A percentile compares a stretch with the other conserved stretches of the same genome.
Conservation (phyloP, 2,797 vertebrate species). For the Cyprinodon diabolis region DNA sequence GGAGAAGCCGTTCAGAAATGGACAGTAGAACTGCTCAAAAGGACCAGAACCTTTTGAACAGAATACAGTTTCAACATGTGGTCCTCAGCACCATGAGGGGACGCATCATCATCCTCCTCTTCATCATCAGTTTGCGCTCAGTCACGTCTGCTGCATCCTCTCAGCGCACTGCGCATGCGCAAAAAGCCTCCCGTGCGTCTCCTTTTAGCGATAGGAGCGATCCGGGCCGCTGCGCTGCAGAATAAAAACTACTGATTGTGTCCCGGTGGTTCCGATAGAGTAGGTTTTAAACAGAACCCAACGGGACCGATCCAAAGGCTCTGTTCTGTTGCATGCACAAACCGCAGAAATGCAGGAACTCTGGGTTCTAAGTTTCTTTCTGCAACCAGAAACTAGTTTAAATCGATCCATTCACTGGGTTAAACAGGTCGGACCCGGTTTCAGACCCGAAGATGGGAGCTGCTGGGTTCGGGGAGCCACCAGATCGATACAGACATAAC, state of each 20-base stretch:
- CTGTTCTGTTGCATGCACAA: neutral
- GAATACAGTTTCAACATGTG: neutral
- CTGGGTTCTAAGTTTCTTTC: neutral
- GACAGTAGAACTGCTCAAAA: neutral
- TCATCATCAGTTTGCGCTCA: neutral
- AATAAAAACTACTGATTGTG: neutral
- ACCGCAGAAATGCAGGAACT: no score
- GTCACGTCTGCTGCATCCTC: constrained; percentile 6
- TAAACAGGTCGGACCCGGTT: neutral
- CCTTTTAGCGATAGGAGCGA: neutral
- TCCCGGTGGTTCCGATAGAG: neutral
- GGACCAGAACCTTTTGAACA: no score
- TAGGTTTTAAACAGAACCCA: neutral
- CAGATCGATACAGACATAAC: neutral
- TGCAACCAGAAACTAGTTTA: neutral
- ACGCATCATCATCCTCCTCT: neutral
- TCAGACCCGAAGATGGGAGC: neutral
- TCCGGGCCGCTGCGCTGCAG: neutral
- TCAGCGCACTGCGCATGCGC: constrained; percentile 1
- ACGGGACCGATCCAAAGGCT: neutral
- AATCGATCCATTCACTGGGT: neutral
- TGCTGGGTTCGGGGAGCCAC: neutral
- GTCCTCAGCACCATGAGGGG: neutral
- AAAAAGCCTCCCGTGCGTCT: constrained; percentile 4
- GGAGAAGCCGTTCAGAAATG: neutral